Conservation (phyloP, 2,113 vertebrate species). For the Megaptera novaeangliae region DNA sequence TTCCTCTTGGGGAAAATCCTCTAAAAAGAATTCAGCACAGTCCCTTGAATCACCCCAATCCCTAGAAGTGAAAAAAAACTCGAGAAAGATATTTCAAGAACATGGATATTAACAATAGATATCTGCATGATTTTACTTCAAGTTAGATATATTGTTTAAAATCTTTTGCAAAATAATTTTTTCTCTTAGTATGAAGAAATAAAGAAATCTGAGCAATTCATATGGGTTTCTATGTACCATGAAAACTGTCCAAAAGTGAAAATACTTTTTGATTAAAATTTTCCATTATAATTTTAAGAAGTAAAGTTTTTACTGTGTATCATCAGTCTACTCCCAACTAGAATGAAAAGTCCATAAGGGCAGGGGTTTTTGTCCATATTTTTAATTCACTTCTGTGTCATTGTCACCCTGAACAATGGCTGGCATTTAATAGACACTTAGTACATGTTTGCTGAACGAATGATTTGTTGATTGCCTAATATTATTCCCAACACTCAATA, state of each 20-base stretch:
- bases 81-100: background rate
- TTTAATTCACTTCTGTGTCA: background rate
- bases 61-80: background rate
- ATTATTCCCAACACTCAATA: background rate
- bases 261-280: constrained; percentile 10
- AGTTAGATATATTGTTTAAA: background rate
- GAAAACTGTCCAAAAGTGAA: background rate
- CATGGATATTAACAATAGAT: background rate
- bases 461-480: background rate
- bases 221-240: background rate
- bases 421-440: background rate
- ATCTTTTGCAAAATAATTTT: background rate
- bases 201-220: background rate
- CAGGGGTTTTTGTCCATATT: background rate
- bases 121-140: background rate
- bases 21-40: background rate
- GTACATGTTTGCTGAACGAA: background rate
- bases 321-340: background rate
- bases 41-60: background rate
- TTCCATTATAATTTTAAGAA: constrained; percentile 16
- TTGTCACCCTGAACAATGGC: background rate
- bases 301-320: background rate
- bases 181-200: background rate
- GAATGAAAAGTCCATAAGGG: background rate
- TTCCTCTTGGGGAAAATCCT: background rate